These are phyloP conservation scores for Prinia subflava DNA, from an alignment of 2,113 vertebrate species.

Conservation along the genomic window DNA sequence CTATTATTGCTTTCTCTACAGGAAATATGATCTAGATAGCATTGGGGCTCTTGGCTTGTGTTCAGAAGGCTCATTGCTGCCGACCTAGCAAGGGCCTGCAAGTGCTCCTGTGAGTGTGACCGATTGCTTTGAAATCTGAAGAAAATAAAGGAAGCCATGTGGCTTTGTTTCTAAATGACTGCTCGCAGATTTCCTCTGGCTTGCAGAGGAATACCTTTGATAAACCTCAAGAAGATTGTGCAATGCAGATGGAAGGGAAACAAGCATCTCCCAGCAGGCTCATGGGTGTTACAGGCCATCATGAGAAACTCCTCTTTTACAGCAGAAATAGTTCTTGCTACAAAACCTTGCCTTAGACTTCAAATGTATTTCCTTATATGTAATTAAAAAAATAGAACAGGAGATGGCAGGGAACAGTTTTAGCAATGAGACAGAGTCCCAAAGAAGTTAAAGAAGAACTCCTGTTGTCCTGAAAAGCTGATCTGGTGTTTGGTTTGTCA, in stretches of 20 bases:
- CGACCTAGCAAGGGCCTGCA: neutral
- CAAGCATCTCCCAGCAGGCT: neutral
- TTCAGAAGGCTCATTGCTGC: neutral
- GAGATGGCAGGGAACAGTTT: neutral
- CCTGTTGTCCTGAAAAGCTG: neutral
- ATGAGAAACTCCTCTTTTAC: neutral
- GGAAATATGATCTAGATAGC: neutral
- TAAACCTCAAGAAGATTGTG: conserved; percentile 4
- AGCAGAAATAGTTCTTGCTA: neutral
- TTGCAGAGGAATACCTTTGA: conserved; percentile 30
- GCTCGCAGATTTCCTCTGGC: neutral
- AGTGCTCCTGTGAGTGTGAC: neutral
- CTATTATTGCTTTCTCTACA: neutral
- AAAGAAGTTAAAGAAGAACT: neutral
- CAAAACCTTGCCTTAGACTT: neutral
- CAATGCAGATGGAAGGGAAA: neutral
- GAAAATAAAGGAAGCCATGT: neutral
- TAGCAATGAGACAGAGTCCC: neutral
- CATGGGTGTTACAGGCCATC: neutral
- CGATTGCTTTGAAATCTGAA: neutral
- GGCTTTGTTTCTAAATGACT: neutral
- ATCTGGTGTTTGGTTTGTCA: neutral
- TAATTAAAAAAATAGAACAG: neutral
- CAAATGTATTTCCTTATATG: neutral
- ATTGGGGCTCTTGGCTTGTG: neutral